Base-by-base conservation (phyloP, 2,888 invertebrate species). In the Archips crataeganus region DNA sequence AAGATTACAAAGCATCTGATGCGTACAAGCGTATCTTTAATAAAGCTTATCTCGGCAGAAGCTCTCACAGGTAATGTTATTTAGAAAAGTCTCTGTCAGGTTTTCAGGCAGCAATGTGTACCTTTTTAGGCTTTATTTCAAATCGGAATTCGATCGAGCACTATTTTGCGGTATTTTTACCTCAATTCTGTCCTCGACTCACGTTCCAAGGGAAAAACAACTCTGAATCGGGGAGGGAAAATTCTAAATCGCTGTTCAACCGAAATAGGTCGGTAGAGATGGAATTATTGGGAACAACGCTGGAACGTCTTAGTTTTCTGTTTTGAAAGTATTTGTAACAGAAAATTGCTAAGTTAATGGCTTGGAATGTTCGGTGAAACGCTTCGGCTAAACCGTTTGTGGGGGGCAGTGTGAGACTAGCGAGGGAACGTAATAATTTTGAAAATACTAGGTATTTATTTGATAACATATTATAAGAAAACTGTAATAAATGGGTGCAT, bases 291-390 rank as follows among this genome's bases (percentile, higher is more conserved):
- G 68, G 63, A 69, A 73, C 73, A 73, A 68, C 73, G 73, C 47
- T 32, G 73, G 47, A 63, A 60, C 73, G 68, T 73, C 73, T 73
- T 73, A 73, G 73, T 73, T 73, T 62, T 73, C 73, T 73, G 72
- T 73, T 73, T 73, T 68, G 63, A 73, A 73, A 71, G 71, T 67
- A 64, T 73, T 73, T 73, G 73, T 69, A 68, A 69, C 68, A 54
- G 54, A 59, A 68, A 68, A 62, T 68, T 68, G 63, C 62, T 72
- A 57, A 73, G 68, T 64, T 73, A 73, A 73, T 73, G 73, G 73
- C 15, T 49, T 34, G 63, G 65, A 51, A 51, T 69, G 49, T 68
- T 73, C 49, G 73, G 57, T 36, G 45, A 32, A 68, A 62, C 10
- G 71, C 9, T 63, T 11, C 63, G 6, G 6, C 11, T 57, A 1